Conservation (phyloP, 2,797 vertebrate species). For the Megaceryle alcyon region DNA sequence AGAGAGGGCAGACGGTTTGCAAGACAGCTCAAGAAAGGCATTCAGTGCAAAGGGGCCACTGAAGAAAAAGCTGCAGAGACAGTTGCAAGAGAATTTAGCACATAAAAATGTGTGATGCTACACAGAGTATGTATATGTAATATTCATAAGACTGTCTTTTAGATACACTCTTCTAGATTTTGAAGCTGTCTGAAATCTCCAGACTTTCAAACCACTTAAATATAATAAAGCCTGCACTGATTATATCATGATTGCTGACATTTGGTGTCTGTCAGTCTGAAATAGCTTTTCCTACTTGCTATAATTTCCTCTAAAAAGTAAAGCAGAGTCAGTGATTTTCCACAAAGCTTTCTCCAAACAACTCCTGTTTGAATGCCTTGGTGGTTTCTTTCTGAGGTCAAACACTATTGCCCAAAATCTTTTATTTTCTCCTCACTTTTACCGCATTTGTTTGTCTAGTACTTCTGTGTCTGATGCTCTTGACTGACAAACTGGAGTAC, state of each 20-base stretch:
- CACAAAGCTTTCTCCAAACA: conserved; percentile 3
- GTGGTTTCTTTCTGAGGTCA: conserved; percentile 26
- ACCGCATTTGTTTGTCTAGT: neutral
- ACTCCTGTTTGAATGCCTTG: neutral
- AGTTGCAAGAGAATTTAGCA: conserved; percentile 29
- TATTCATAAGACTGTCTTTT: conserved; percentile 56
- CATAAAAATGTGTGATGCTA: neutral
- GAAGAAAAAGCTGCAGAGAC: conserved; percentile 22
- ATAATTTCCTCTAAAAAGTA: conserved; percentile 44
- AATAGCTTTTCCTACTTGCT: conserved; percentile 22
- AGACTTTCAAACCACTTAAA: conserved; percentile 70
- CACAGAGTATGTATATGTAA: neutral
- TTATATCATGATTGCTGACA: conserved; percentile 73
- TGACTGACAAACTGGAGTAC: conserved; percentile 71
- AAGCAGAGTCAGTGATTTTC: conserved; percentile 11
- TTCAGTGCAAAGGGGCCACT: neutral
- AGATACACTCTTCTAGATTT: conserved; percentile 40
- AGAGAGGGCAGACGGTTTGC: neutral
- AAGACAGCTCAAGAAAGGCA: conserved; percentile 1
- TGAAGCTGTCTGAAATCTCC: conserved; percentile 63
- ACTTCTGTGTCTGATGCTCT: conserved; percentile 58
- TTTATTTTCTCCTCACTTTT: neutral
- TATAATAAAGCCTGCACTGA: conserved; percentile 64
- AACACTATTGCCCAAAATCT: neutral
- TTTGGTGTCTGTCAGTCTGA: conserved; percentile 67